phyloP scores from a whole-genome alignment of 1,140 invertebrate species.

The Plodia interpunctella region DNA sequence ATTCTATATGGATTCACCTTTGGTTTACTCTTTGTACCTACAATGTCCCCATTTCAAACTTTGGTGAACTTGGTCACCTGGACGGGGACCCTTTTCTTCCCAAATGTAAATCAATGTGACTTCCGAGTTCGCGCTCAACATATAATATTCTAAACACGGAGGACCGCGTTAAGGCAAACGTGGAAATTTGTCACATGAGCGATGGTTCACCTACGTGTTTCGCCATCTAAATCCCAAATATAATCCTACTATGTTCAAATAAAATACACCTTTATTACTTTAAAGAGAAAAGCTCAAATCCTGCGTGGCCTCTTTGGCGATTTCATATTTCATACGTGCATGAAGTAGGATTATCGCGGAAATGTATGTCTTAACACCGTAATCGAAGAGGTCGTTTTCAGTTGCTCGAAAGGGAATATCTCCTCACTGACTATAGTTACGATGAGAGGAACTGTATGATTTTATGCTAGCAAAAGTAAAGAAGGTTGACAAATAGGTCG shows the following conservation, averaged over 20 bases:
- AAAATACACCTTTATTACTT: constrained; percentile 76
- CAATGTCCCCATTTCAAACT: constrained; percentile 3
- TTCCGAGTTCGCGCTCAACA: constrained; percentile 49
- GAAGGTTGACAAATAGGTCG: constrained; percentile 74
- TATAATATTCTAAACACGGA: constrained; percentile 75
- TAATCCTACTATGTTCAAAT: constrained; percentile 64
- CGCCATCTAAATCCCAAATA: constrained; percentile 69
- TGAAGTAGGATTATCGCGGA: constrained; percentile 51
- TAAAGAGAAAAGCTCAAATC: constrained; percentile 68
- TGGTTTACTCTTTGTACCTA: background rate
- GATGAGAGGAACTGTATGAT: constrained; percentile 65
- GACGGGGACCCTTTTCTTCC: constrained; percentile 21
- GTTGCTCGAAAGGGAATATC: constrained; percentile 28
- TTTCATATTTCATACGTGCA: constrained; percentile 55
- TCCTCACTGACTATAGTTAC: constrained; percentile 39
- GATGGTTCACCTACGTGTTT: constrained; percentile 76
- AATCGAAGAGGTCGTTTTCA: constrained; percentile 64
- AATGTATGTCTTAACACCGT: constrained; percentile 64
- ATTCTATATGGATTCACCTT: constrained; percentile 16
- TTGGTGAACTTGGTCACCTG: constrained; percentile 3
- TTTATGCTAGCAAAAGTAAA: constrained; percentile 72
- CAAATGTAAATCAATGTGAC: constrained; percentile 66
- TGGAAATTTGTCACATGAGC: constrained; percentile 77
- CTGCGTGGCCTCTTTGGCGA: constrained; percentile 47
- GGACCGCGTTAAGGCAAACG: constrained; percentile 72